Base-by-base conservation (phyloP, 2,888 invertebrate species). In the Trichogramma dendrolimi region DNA sequence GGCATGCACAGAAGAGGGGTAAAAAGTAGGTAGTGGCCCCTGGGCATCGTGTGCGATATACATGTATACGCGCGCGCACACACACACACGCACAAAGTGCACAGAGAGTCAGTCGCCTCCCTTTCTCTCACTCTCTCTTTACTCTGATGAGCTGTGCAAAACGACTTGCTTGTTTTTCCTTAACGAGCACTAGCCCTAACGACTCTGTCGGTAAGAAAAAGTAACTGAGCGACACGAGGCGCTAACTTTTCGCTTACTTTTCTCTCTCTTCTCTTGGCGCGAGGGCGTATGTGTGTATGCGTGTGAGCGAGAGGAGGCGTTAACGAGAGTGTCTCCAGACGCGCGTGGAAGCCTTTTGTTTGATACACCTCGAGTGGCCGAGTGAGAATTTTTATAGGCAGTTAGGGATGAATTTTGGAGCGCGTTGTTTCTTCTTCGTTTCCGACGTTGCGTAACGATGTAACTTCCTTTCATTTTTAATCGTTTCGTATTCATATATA, bases 61-160 rank as follows among this genome's bases (percentile, higher is more conserved):
- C 27, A 27, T 3, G 27, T 27, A 27, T 27, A 27, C 67, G 64
- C 62, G 66, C 64, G 63, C 68, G 64, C 27, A 2, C 27, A 27
- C 27, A 27, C 27, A 27, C 14, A 14, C 14, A 14, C 14, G 2
- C 14, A 14, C 27, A 27, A 27, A 27, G 27, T 27, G 27, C 27
- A 27, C 27, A 27, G 27, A 27, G 27, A 27, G 27, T 14, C 14
- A 14, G 14, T 27, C 27, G 27, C 27, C 27, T 27, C 27, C 49
- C 51, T 47, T 38, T 40, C n/a, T 48, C 27, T 47, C n/a, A 7
- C n/a, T 48, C 27, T 51, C 42, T 41, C 52, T 27, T 41, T 27
- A 27, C 64, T 64, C 62, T 71, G 74, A 74, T 74, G 74, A 74
- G 73, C 73, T 73, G 69, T 71, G 72, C 74, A 70, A 72, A 74